A percentile compares a stretch with the other conserved stretches of the same genome.
Evolutionary conservation across 2,888 invertebrate genomes (phyloP).

Genomic region (Pediacus dermestoides): DNA sequence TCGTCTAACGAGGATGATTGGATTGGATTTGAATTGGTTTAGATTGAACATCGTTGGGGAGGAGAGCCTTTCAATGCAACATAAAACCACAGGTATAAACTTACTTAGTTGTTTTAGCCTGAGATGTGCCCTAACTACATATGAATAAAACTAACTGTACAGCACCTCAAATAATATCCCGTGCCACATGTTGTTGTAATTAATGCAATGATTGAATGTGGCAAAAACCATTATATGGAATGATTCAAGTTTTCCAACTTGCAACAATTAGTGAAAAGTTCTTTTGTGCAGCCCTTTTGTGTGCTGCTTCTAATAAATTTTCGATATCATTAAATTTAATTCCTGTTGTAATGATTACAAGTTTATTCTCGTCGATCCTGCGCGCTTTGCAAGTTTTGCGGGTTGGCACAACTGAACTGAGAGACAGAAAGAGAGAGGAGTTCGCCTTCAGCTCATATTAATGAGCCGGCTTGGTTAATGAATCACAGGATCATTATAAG

Average conservation of each 20-base stretch:
- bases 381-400: conserved; percentile 19
- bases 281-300: conserved; percentile 35
- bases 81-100: conserved; percentile 5
- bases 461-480: conserved; percentile 46
- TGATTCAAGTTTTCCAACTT: conserved; percentile 26
- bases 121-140: no score
- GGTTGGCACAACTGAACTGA: conserved; percentile 16
- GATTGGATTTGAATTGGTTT: conserved; percentile 50
- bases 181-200: no score
- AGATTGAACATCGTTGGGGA: conserved; percentile 47
- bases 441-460: conserved; percentile 40
- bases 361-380: conserved; percentile 31
- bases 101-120: no score
- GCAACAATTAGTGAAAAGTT: conserved; percentile 29
- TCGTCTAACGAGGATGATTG: conserved; percentile 47
- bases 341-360: conserved; percentile 41
- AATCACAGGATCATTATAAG: conserved; percentile 47
- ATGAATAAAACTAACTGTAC: no score
- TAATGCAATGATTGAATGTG: no score
- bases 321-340: conserved; percentile 42
- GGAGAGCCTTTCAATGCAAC: conserved; percentile 36
- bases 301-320: conserved; percentile 35
- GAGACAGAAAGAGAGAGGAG: no score
- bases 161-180: no score
- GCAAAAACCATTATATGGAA: no score